These are phyloP conservation scores for Rotaria macrura DNA, from an alignment of 2,888 invertebrate genomes.

Conservation along the genomic window DNA sequence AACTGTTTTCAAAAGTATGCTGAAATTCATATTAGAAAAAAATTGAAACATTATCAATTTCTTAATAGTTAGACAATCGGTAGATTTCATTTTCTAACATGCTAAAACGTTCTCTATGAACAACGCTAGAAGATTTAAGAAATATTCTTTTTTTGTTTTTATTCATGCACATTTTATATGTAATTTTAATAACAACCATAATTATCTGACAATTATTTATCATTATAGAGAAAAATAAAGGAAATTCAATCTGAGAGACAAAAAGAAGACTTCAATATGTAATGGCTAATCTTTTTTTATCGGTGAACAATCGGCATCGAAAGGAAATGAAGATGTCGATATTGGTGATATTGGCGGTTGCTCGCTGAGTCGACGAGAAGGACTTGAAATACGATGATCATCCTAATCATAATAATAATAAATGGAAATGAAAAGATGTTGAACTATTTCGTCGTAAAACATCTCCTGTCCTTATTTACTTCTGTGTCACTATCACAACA, in stretches of 20 bases:
- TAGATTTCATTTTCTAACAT: too few species aligned
- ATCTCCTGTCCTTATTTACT: not conserved
- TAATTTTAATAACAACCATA: not conserved
- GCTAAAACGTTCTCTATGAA: not conserved
- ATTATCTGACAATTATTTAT: conserved; percentile 8
- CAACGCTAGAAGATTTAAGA: not conserved
- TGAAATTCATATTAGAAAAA: too few species aligned
- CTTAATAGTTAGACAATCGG: too few species aligned
- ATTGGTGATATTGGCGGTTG: not conserved
- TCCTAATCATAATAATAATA: not conserved
- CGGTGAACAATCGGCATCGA: not conserved
- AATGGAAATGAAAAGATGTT: not conserved
- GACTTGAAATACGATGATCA: not conserved
- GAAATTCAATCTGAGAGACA: not conserved
- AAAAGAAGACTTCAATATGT: not conserved
- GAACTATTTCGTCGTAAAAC: not conserved
- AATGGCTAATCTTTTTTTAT: not conserved
- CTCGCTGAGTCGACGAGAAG: not conserved
- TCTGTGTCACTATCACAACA: not conserved
- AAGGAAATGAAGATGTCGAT: not conserved
- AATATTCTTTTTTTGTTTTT: not conserved
- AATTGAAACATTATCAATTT: too few species aligned
- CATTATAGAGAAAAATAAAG: not conserved
- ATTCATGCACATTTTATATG: not conserved
- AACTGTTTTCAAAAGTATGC: too few species aligned